These are phyloP conservation scores for Aphelinus certus DNA, from an alignment of 1,140 invertebrate species.

Conservation along the genomic window DNA sequence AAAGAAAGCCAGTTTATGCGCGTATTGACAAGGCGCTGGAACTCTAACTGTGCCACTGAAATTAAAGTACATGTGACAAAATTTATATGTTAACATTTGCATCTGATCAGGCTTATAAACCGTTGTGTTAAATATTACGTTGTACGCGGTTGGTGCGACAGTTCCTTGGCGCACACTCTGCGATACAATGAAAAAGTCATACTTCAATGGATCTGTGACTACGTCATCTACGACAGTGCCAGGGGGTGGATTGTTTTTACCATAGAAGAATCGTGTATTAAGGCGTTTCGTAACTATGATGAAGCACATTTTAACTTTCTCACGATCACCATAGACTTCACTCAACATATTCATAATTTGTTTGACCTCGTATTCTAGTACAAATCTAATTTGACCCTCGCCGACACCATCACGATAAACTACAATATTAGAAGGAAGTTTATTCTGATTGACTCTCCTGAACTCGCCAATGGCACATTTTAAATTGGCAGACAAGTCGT, in stretches of 20 bases:
- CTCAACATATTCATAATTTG: conserved; percentile 67
- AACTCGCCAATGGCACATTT: conserved; percentile 65
- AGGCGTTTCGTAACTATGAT: conserved; percentile 79
- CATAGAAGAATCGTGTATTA: conserved; percentile 74
- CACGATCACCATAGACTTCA: conserved; percentile 61
- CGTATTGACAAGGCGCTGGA: conserved; percentile 85
- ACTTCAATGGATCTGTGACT: conserved; percentile 82
- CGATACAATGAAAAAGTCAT: conserved; percentile 83
- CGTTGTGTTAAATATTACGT: conserved; percentile 75
- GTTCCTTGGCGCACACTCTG: conserved; percentile 74
- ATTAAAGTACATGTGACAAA: conserved; percentile 68
- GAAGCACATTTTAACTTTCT: conserved; percentile 72
- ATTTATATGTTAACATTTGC: conserved; percentile 79
- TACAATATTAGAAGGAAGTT: conserved; percentile 70
- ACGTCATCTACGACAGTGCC: conserved; percentile 88
- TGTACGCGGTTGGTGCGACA: conserved; percentile 82
- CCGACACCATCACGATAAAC: conserved; percentile 85
- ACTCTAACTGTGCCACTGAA: conserved; percentile 76
- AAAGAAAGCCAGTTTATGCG: conserved; percentile 84
- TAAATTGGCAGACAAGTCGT: conserved; percentile 70
- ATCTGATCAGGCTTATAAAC: conserved; percentile 72
- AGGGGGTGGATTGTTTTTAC: conserved; percentile 76
- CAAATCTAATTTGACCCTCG: conserved; percentile 81
- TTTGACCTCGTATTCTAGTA: conserved; percentile 71
- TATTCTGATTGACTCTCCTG: conserved; percentile 49